Conservation (phyloP, 2,888 invertebrate species). For the Cloeon dipterum region DNA sequence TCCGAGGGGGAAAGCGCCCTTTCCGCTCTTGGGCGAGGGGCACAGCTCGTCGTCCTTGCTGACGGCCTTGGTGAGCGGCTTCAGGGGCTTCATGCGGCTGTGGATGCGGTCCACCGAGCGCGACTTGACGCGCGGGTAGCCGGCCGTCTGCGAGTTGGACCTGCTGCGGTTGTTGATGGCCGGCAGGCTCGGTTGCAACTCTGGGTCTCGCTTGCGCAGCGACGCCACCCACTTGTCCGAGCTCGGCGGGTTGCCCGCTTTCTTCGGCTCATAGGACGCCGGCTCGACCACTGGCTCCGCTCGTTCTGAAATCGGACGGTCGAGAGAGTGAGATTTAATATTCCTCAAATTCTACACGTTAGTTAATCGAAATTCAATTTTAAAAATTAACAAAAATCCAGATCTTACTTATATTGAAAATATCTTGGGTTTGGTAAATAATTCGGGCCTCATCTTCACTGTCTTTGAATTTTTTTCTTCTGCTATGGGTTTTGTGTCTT, state of each 20-base stretch:
- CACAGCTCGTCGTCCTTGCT: too few relatives aligned
- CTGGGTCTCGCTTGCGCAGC: constrained; percentile 35
- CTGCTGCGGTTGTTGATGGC: constrained; percentile 21
- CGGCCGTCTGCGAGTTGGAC: not conserved
- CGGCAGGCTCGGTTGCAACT: constrained; percentile 37
- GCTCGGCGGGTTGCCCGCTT: constrained; percentile 2
- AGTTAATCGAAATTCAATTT: too few relatives aligned
- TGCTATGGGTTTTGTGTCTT: too few relatives aligned
- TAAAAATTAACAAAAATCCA: too few relatives aligned
- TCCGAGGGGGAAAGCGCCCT: not conserved
- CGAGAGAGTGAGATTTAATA: constrained; percentile 14
- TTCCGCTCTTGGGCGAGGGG: too few relatives aligned
- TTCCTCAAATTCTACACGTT: constrained; percentile 18
- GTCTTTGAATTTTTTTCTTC: too few relatives aligned
- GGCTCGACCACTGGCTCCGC: constrained; percentile 4
- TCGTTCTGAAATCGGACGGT: constrained; percentile 15
- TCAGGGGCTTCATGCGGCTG: not conserved
- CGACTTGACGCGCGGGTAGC: constrained; percentile 8
- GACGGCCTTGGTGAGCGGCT: not conserved
- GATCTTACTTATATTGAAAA: too few relatives aligned
- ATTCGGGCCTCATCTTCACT: too few relatives aligned
- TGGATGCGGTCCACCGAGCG: constrained; percentile 9
- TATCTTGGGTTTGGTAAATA: too few relatives aligned
- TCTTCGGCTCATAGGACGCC: not conserved
- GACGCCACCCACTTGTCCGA: constrained; percentile 48